These are phyloP conservation scores for Lytechinus variegatus DNA, from an alignment of 35 echinoderm and acorn worm genomes.

Conservation along the genomic window DNA sequence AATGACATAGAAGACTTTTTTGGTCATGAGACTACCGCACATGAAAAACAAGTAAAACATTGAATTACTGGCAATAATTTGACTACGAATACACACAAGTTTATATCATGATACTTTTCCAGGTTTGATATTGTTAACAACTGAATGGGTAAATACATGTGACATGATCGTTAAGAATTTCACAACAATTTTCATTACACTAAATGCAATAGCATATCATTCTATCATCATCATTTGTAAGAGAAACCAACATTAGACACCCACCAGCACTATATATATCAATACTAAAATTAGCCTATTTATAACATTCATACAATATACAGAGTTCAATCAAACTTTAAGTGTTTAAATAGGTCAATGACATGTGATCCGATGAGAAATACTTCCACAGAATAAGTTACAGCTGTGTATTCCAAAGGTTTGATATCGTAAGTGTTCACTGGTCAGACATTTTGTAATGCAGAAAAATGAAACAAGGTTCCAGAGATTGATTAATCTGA, in stretches of 20 bases:
- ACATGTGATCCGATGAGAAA: no score
- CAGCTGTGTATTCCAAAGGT: no score
- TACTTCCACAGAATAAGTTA: no score
- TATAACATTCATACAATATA: no score
- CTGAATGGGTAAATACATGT: background rate
- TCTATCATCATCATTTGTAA: background rate
- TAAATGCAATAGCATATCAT: background rate
- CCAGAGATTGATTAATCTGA: no score
- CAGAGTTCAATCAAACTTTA: no score
- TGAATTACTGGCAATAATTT: background rate
- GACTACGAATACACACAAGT: background rate
- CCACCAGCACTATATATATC: background rate
- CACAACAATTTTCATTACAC: background rate
- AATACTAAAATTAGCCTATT: no score
- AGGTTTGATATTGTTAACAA: background rate
- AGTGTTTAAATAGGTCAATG: no score
- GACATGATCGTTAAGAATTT: background rate
- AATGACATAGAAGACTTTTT: background rate
- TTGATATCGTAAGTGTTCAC: no score
- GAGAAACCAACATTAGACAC: background rate
- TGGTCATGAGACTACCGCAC: constrained; percentile 31
- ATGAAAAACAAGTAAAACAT: constrained; percentile 9
- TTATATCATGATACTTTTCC: background rate
- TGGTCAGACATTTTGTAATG: no score
- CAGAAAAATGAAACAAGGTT: no score